These are phyloP conservation scores for Melipona beecheii DNA, from an alignment of 2,888 invertebrate genomes.

Conservation along the genomic window DNA sequence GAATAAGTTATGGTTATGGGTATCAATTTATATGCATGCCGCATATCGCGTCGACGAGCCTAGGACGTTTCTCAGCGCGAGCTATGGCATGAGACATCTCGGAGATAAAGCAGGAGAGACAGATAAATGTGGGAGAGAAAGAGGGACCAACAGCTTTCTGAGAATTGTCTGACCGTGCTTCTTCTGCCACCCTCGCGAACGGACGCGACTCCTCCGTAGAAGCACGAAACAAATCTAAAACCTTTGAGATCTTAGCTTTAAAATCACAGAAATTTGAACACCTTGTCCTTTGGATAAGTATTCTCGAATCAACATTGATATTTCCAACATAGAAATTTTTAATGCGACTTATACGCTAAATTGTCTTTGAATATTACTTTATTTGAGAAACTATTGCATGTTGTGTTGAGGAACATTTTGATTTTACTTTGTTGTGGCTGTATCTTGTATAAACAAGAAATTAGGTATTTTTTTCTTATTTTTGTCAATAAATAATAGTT, in stretches of 20 bases:
- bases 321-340: not conserved
- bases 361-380: not conserved
- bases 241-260: not conserved
- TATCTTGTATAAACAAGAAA: not conserved
- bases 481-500: not conserved
- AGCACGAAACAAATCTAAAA: slow-evolving; percentile 24
- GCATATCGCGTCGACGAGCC: slow-evolving; percentile 72
- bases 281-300: not conserved
- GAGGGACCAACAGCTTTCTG: slow-evolving; percentile 46
- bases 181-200: slow-evolving; percentile 63
- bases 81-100: slow-evolving; percentile 54
- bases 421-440: not conserved
- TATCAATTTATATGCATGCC: slow-evolving; percentile 76
- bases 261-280: not conserved
- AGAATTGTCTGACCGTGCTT: slow-evolving; percentile 57
- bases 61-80: slow-evolving; percentile 72
- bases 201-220: slow-evolving; percentile 7
- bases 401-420: no score
- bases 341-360: not conserved
- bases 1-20: slow-evolving; percentile 73
- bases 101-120: slow-evolving; percentile 45
- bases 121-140: slow-evolving; percentile 51
- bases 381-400: not conserved
- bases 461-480: not conserved
- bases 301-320: no score